Evolutionary conservation across 2,888 invertebrate species (phyloP).

Genomic region (Caenorhabditis macrosperma): DNA sequence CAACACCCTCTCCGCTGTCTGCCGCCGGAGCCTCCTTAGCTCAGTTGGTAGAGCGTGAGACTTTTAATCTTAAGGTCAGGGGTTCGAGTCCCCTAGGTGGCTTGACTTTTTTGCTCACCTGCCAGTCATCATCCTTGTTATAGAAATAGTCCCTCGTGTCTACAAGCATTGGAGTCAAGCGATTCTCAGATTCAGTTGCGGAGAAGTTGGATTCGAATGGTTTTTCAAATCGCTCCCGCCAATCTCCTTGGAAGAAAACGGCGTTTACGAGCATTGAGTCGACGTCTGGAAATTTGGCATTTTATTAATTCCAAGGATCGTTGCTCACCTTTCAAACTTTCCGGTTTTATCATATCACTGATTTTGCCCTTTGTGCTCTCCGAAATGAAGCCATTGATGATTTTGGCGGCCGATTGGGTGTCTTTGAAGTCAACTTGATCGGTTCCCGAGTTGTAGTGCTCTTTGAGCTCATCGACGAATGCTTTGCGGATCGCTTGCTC

Average conservation of each 20-base stretch:
- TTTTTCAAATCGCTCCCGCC: constrained; percentile 24
- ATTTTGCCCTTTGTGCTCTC: constrained; percentile 42
- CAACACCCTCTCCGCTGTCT: not conserved
- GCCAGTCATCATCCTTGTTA: constrained; percentile 40
- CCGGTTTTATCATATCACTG: constrained; percentile 25
- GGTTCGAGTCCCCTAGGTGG: constrained; percentile 65
- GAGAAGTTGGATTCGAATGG: constrained; percentile 24
- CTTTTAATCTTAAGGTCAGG: constrained; percentile 73
- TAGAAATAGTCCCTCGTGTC: constrained; percentile 24
- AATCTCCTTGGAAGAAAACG: constrained; percentile 58
- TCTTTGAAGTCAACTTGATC: constrained; percentile 37
- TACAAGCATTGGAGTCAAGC: constrained; percentile 15
- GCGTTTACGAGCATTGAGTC: constrained; percentile 60
- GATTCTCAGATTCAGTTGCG: constrained; percentile 1
- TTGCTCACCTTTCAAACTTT: constrained; percentile 34
- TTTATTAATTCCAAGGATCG: not conserved
- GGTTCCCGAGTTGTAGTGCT: constrained; percentile 38
- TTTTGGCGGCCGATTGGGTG: constrained; percentile 15
- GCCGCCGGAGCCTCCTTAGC: not conserved
- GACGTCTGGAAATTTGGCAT: constrained; percentile 23
- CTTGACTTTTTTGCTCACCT: constrained; percentile 16
- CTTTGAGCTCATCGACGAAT: constrained; percentile 23
- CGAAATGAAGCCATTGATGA: constrained; percentile 29
- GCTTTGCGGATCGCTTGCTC: constrained; percentile 44
- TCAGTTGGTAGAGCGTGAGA: constrained; percentile 70